phyloP scores from a whole-genome alignment of 2,888 invertebrate genomes.

The Mechanitis messenoides region DNA sequence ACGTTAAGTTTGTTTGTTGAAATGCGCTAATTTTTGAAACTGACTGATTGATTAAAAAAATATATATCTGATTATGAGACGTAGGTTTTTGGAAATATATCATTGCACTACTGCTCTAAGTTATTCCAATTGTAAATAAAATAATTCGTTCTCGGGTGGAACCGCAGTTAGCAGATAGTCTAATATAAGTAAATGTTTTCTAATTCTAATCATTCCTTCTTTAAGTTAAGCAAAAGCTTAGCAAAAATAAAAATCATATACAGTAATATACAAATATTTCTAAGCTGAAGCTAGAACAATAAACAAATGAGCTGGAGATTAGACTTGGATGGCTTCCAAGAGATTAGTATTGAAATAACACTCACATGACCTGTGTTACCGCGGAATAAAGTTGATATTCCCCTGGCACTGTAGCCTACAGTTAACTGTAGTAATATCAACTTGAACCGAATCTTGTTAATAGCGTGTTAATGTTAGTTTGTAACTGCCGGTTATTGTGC shows the following conservation, averaged over 20 bases:
- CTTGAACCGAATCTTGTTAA: slow-evolving; percentile 22
- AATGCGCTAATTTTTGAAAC: too few species aligned
- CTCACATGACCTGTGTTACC: slow-evolving; percentile 7
- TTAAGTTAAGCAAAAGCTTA: slow-evolving; percentile 9
- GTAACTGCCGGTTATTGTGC: not conserved
- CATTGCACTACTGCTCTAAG: too few species aligned
- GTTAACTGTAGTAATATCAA: slow-evolving; percentile 27
- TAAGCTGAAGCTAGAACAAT: slow-evolving; percentile 15
- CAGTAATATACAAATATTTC: slow-evolving; percentile 13
- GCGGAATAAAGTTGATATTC: slow-evolving; percentile 8
- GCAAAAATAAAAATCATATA: slow-evolving; percentile 6
- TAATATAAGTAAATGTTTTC: too few species aligned
- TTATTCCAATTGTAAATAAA: too few species aligned
- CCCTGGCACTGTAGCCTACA: slow-evolving; percentile 9
- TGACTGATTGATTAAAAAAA: too few species aligned
- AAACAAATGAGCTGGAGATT: slow-evolving; percentile 26
- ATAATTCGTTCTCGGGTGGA: too few species aligned
- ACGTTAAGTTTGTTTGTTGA: too few species aligned
- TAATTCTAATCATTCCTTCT: slow-evolving; percentile 1
- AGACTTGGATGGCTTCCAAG: slow-evolving; percentile 25
- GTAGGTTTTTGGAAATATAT: too few species aligned
- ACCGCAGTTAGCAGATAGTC: too few species aligned
- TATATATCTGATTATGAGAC: too few species aligned
- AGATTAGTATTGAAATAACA: slow-evolving; percentile 10
- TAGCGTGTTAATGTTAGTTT: slow-evolving; percentile 20